phyloP scores from a whole-genome alignment of 2,888 invertebrate species.

The Ariolimax columbianus region DNA sequence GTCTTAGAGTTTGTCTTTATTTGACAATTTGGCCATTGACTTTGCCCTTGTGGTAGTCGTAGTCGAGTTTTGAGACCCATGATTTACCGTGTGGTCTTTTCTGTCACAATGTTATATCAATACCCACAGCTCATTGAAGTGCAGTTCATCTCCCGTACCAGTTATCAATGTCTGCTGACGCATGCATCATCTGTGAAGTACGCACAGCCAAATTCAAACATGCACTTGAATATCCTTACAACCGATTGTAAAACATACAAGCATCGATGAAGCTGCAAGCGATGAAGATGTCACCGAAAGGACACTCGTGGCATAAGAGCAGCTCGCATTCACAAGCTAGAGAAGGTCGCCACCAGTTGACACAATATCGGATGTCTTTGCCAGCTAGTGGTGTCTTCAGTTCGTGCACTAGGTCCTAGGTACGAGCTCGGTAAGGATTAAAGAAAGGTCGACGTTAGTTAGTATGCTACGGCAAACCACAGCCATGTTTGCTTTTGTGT shows the following conservation, averaged over 20 bases:
- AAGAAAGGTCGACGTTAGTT: background rate
- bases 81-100: too few relatives aligned
- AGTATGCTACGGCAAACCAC: background rate
- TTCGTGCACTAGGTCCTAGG: slow-evolving; percentile 5
- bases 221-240: background rate
- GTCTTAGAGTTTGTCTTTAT: too few relatives aligned
- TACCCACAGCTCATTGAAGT: background rate
- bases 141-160: background rate
- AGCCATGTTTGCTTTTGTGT: slow-evolving; percentile 20
- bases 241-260: background rate
- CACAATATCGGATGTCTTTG: slow-evolving; percentile 32
- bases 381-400: background rate
- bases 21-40: too few relatives aligned
- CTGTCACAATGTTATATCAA: background rate
- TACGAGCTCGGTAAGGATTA: background rate
- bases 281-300: background rate
- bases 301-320: background rate
- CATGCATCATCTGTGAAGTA: background rate
- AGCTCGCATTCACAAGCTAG: background rate
- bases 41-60: too few relatives aligned
- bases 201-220: background rate
- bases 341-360: slow-evolving; percentile 24
- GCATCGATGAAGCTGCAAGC: background rate
- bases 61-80: too few relatives aligned
- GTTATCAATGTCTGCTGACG: background rate